These are phyloP conservation scores for Hoplostethus atlanticus DNA, from an alignment of 2,797 vertebrate genomes.

Conservation along the genomic window DNA sequence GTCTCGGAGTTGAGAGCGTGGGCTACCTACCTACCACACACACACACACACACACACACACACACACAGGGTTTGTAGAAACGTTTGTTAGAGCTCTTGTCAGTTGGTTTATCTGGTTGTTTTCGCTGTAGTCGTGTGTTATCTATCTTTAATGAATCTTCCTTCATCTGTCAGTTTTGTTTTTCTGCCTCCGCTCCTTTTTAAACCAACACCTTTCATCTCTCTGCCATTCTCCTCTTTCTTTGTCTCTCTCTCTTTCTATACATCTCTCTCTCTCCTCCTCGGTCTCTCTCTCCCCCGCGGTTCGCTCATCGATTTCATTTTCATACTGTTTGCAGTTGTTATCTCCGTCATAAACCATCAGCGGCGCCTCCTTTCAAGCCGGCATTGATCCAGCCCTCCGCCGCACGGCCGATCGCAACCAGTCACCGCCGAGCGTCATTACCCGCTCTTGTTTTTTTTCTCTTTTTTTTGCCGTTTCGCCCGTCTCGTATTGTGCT, in stretches of 20 bases:
- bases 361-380: constrained; percentile 75
- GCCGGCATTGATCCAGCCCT: constrained; percentile 74
- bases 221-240: constrained; percentile 33
- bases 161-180: constrained; percentile 58
- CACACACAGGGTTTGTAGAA: constrained; percentile 8
- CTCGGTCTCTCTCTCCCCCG: constrained; percentile 27
- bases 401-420: constrained; percentile 65
- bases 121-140: constrained; percentile 30
- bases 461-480: constrained; percentile 56
- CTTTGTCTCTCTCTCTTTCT: constrained; percentile 30
- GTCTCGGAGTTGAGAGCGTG: no score
- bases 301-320: constrained; percentile 81
- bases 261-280: constrained; percentile 12
- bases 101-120: constrained; percentile 37
- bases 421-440: constrained; percentile 65
- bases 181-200: constrained; percentile 51
- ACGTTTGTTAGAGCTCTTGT: constrained; percentile 13
- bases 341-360: constrained; percentile 74
- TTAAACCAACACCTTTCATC: constrained; percentile 64
- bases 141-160: constrained; percentile 59
- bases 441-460: constrained; percentile 55
- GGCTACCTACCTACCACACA: no score
- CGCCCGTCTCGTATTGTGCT: constrained; percentile 55
- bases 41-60: not conserved
- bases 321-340: constrained; percentile 79